A percentile compares a stretch with the other conserved stretches of the same genome.
Conservation (phyloP, 2,113 vertebrate genomes). For the Indicator maculatus region DNA sequence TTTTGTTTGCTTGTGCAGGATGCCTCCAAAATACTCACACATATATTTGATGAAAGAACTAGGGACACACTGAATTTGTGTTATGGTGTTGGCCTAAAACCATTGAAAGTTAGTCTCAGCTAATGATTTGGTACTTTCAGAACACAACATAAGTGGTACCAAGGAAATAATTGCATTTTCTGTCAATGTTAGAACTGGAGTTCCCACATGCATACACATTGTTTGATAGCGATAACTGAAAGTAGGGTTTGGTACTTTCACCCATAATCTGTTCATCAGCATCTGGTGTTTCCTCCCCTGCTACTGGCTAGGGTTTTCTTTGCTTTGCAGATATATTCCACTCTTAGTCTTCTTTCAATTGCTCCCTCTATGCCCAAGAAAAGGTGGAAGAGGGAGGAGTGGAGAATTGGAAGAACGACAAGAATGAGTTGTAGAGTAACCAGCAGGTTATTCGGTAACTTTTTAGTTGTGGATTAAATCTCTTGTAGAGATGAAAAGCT, state of each 20-base stretch:
- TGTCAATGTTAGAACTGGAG: background rate
- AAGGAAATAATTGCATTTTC: background rate
- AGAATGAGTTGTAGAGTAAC: conserved; percentile 56
- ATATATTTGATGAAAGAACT: background rate
- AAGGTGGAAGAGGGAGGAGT: background rate
- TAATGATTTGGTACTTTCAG: background rate
- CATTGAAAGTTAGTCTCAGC: background rate
- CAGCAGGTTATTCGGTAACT: conserved; percentile 29
- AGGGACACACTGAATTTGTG: background rate
- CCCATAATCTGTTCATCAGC: background rate
- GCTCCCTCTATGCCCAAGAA: background rate
- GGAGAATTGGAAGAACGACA: conserved; percentile 45
- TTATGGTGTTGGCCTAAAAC: background rate
- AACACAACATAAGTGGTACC: background rate
- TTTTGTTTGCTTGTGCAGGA: no score
- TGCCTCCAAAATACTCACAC: no score
- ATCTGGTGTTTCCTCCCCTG: background rate
- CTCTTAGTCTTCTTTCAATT: background rate
- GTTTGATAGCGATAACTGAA: background rate
- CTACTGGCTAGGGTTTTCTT: background rate
- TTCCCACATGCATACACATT: background rate
- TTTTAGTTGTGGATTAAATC: conserved; percentile 34
- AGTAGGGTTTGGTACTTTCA: background rate
- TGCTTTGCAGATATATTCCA: background rate
- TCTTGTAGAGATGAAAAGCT: background rate